Percentiles rank a stretch among this genome's conserved stretches.
Conservation (phyloP, 1,140 invertebrate genomes). For the Apis florea region DNA sequence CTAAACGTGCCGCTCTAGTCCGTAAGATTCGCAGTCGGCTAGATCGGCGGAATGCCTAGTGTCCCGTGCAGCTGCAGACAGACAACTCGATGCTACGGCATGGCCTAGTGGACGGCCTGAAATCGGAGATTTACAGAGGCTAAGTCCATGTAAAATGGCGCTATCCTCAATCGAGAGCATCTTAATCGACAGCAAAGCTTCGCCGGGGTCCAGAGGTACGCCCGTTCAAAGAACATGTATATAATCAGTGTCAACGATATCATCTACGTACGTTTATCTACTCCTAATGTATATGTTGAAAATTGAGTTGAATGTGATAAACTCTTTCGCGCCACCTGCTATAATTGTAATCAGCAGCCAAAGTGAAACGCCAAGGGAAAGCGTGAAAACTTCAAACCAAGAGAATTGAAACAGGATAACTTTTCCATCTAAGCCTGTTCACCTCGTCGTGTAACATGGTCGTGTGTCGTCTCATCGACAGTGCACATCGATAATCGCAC, state of each 20-base stretch:
- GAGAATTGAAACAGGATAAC: constrained; percentile 30
- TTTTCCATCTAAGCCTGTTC: constrained; percentile 37
- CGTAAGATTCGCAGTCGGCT: constrained; percentile 39
- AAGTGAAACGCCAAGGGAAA: constrained; percentile 62
- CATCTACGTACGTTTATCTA: constrained; percentile 47
- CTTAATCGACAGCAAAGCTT: constrained; percentile 60
- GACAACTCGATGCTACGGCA: constrained; percentile 61
- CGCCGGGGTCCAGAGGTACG: constrained; percentile 66
- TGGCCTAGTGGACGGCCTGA: constrained; percentile 55
- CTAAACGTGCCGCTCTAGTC: background rate
- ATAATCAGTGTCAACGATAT: constrained; percentile 46
- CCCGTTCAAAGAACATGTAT: constrained; percentile 56
- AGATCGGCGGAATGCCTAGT: constrained; percentile 59
- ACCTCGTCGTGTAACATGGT: constrained; percentile 61
- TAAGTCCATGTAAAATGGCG: constrained; percentile 63
- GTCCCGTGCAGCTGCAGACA: constrained; percentile 59
- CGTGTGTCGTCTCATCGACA: constrained; percentile 54
- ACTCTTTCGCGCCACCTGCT: constrained; percentile 58
- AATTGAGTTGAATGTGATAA: constrained; percentile 45
- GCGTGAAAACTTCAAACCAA: constrained; percentile 56
- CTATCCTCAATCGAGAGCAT: constrained; percentile 66
- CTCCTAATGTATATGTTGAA: constrained; percentile 36
- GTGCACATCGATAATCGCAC: constrained; percentile 49
- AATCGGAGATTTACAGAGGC: constrained; percentile 42
- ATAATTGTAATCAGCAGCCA: constrained; percentile 47